Conservation (phyloP, 2,888 invertebrate genomes). For the Zelleria hepariella region DNA sequence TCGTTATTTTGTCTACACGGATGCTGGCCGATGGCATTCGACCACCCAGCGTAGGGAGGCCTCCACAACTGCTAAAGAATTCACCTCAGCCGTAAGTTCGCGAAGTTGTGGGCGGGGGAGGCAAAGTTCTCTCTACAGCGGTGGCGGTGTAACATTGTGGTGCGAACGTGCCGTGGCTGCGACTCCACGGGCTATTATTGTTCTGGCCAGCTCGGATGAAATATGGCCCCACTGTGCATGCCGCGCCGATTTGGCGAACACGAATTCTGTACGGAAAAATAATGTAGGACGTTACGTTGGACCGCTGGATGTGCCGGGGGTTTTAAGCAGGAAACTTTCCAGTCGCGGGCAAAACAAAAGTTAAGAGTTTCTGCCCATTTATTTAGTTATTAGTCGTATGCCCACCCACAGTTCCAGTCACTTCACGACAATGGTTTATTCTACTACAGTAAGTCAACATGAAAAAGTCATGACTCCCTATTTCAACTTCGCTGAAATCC, state of each 20-base stretch:
- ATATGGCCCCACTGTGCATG: conserved; percentile 68
- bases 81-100: neutral
- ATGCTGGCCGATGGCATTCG: conserved; percentile 57
- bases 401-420: no score
- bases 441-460: no score
- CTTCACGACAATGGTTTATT: no score
- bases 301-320: conserved; percentile 44
- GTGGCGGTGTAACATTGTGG: conserved; percentile 59
- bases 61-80: conserved; percentile 11
- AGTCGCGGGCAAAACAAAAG: neutral
- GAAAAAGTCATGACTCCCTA: no score
- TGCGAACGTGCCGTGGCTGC: conserved; percentile 69
- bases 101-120: conserved; percentile 18
- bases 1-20: conserved; percentile 70
- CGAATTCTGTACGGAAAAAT: conserved; percentile 59
- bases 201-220: conserved; percentile 69
- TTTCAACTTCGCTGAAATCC: no score
- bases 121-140: conserved; percentile 35
- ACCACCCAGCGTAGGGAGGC: conserved; percentile 34
- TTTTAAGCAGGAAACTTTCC: conserved; percentile 31
- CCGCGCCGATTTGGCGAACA: conserved; percentile 61
- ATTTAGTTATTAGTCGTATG: no score
- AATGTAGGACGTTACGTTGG: conserved; percentile 53
- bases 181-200: conserved; percentile 66
- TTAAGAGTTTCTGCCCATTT: no score